Evolutionary conservation across 2,797 vertebrate genomes (phyloP).

Genomic region (Neosilurus hyrtlii): DNA sequence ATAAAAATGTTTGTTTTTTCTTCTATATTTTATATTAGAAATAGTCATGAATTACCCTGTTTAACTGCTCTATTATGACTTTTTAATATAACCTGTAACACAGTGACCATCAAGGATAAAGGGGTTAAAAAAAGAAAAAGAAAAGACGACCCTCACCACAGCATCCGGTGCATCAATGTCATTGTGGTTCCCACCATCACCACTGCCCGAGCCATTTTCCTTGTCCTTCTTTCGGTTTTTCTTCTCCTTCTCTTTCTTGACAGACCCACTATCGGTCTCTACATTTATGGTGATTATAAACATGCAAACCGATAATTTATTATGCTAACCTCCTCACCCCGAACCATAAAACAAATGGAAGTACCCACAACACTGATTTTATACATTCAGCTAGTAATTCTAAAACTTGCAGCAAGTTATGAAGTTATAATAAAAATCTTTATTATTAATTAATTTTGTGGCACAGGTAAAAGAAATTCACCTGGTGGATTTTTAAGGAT

Average conservation of each 20-base stretch:
- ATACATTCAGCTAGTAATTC: not conserved
- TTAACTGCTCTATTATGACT: not conserved
- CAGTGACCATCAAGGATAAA: not conserved
- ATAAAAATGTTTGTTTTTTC: not conserved
- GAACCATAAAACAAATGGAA: not conserved
- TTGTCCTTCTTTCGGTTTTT: constrained; percentile 98
- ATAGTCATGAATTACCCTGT: not conserved
- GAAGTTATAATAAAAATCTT: not conserved
- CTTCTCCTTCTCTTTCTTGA: constrained; percentile 96
- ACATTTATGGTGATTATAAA: constrained; percentile 19
- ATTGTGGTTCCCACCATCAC: constrained; percentile 75
- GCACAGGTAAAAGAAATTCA: constrained; percentile 64
- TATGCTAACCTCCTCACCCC: not conserved
- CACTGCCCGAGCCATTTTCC: constrained; percentile 91
- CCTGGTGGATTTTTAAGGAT: constrained; percentile 99
- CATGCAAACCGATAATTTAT: not conserved
- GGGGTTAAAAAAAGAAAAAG: too few species aligned
- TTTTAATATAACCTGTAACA: not conserved
- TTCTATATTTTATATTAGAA: not conserved
- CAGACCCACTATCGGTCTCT: constrained; percentile 91
- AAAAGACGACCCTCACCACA: constrained; percentile 68
- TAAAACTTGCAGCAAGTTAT: not conserved
- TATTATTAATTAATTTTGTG: too few species aligned
- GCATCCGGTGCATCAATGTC: constrained; percentile 87
- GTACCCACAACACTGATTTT: not conserved